Evolutionary conservation across 2,888 invertebrate genomes (phyloP).

Genomic region (Aelia acuminata): DNA sequence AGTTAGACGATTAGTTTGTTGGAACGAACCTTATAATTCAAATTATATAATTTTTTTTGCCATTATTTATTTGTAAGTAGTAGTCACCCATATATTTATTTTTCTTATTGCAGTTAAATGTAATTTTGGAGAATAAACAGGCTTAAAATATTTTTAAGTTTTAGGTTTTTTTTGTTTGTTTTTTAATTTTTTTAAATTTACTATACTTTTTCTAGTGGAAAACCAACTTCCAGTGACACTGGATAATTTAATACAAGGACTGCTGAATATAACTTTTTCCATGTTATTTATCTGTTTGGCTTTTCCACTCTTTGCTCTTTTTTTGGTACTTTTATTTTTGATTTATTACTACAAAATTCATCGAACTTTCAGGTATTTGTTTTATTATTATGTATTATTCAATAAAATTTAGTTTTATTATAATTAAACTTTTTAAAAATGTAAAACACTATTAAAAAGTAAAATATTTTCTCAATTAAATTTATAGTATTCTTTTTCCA

Average conservation of each 20-base stretch:
- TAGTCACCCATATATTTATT: no score
- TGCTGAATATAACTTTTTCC: constrained; percentile 71
- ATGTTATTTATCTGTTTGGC: constrained; percentile 72
- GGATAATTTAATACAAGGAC: constrained; percentile 74
- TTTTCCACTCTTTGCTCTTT: constrained; percentile 72
- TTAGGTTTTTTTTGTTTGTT: no score
- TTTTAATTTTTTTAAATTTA: not conserved
- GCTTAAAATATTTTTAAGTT: no score
- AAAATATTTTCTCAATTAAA: no score
- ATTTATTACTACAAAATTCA: constrained; percentile 70
- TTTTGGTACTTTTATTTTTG: constrained; percentile 70
- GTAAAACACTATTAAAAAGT: no score
- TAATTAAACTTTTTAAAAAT: no score
- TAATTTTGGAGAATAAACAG: no score
- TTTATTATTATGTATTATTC: not conserved
- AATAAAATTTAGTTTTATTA: not conserved
- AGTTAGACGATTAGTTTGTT: no score
- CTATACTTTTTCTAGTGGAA: constrained; percentile 72
- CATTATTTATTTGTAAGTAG: no score
- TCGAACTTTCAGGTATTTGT: constrained; percentile 69
- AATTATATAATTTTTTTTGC: no score
- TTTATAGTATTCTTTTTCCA: not conserved
- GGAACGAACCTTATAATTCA: no score
- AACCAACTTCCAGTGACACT: constrained; percentile 73
- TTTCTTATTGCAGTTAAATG: no score